Conservation (phyloP, 64 coral and sea anemone species). For the Montipora capricornis region DNA sequence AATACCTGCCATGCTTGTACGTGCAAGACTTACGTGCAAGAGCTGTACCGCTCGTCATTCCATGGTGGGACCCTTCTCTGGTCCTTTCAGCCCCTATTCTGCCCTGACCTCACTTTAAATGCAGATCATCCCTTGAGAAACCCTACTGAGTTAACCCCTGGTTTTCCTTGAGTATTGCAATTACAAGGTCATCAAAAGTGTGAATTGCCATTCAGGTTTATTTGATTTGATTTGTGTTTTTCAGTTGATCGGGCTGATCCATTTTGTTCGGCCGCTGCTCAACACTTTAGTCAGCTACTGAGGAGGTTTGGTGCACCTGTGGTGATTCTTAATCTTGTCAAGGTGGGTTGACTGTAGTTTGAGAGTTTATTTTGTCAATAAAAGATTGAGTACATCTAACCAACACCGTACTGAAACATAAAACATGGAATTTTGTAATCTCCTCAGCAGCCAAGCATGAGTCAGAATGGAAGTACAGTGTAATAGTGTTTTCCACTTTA, state of each 20-base stretch:
- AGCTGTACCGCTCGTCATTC: too few species aligned
- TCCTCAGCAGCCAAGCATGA: background rate
- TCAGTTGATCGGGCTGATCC: slow-evolving; percentile 97
- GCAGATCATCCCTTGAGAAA: too few species aligned
- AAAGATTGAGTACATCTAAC: too few species aligned
- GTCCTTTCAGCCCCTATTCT: too few species aligned
- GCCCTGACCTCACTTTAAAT: too few species aligned
- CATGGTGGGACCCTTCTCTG: too few species aligned
- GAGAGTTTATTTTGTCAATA: background rate
- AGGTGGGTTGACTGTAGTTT: slow-evolving; percentile 51
- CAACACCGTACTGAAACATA: too few species aligned
- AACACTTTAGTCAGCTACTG: slow-evolving; percentile 90
- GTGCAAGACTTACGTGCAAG: too few species aligned
- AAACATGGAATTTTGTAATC: background rate
- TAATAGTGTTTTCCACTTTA: too few species aligned
- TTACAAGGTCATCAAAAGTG: background rate
- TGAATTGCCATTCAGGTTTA: too few species aligned
- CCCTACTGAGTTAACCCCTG: too few species aligned
- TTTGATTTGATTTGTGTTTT: background rate
- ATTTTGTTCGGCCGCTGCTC: slow-evolving; percentile 83
- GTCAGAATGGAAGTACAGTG: background rate
- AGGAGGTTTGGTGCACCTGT: slow-evolving; percentile 92
- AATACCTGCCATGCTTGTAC: too few species aligned
- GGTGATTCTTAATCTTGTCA: slow-evolving; percentile 97
- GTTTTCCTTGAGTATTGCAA: background rate